Conservation (phyloP, 1,140 invertebrate species). For the Cryptotermes secundus region DNA sequence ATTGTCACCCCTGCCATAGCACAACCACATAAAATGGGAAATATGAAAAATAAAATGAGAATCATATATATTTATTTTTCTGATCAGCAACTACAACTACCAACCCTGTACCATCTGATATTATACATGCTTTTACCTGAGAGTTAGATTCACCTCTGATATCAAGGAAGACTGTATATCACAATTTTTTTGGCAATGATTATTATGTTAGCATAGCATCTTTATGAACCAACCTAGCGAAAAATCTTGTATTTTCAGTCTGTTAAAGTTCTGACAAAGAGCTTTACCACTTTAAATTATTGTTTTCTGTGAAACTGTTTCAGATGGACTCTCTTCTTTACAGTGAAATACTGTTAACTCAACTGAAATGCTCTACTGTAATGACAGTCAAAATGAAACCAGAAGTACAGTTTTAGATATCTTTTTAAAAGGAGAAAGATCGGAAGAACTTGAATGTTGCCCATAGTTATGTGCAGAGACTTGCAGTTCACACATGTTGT, state of each 20-base stretch:
- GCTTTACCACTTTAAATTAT: too few relatives aligned
- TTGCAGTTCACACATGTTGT: neutral
- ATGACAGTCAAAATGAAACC: neutral
- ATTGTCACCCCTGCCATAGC: neutral
- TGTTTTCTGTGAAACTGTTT: too few relatives aligned
- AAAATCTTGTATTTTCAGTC: too few relatives aligned
- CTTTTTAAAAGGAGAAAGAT: neutral
- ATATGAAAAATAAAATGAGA: neutral
- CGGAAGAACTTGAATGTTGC: neutral
- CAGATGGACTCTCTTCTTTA: neutral
- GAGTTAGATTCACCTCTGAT: neutral
- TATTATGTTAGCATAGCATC: too few relatives aligned
- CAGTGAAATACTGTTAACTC: neutral
- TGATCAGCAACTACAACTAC: neutral
- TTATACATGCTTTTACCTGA: neutral
- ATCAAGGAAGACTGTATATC: neutral
- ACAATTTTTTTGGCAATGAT: too few relatives aligned
- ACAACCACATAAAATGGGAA: neutral
- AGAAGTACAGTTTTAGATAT: neutral
- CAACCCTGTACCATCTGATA: neutral
- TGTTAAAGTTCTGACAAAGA: too few relatives aligned
- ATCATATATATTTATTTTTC: neutral
- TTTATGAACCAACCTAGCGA: too few relatives aligned
- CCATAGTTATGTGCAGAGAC: neutral
- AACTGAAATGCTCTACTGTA: neutral